These are phyloP conservation scores for Mormoops blainvillei DNA, from an alignment of 2,113 vertebrate genomes.

Conservation along the genomic window DNA sequence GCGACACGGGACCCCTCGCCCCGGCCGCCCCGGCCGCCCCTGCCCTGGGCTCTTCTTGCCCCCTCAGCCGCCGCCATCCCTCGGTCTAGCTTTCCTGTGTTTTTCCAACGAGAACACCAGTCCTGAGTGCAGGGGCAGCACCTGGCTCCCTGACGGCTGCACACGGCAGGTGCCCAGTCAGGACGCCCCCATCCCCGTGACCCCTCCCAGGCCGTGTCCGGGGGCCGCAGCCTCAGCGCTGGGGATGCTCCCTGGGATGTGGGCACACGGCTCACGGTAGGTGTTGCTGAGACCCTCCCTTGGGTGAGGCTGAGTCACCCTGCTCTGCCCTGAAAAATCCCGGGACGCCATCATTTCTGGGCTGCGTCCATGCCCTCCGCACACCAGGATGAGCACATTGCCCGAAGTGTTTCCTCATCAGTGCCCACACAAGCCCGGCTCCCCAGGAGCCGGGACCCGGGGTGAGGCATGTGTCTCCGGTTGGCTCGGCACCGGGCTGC, in stretches of 20 bases:
- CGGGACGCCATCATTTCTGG: rapidly evolving
- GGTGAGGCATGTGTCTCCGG: too few species aligned
- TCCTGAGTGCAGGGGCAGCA: background rate
- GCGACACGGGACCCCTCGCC: rapidly evolving
- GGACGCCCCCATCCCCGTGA: rapidly evolving
- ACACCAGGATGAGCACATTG: rapidly evolving
- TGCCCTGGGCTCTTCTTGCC: background rate
- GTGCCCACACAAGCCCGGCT: rapidly evolving
- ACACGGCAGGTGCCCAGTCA: background rate
- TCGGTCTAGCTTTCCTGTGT: rapidly evolving
- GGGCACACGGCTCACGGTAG: background rate
- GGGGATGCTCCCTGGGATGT: background rate
- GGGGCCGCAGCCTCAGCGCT: background rate
- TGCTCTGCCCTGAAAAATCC: background rate
- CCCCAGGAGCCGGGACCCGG: rapidly evolving
- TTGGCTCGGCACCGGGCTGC: background rate
- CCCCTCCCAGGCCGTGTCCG: background rate
- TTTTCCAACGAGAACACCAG: background rate
- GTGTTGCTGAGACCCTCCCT: background rate
- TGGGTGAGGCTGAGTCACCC: background rate
- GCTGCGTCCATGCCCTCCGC: background rate
- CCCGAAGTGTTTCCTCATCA: rapidly evolving
- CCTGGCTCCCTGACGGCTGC: background rate
- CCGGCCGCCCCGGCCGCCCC: too few species aligned
- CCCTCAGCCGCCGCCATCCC: background rate